Evolutionary conservation across 2,888 invertebrate genomes (phyloP), one percentile per base, ranked within the genome.

Genomic region (Drosophila dives): DNA sequence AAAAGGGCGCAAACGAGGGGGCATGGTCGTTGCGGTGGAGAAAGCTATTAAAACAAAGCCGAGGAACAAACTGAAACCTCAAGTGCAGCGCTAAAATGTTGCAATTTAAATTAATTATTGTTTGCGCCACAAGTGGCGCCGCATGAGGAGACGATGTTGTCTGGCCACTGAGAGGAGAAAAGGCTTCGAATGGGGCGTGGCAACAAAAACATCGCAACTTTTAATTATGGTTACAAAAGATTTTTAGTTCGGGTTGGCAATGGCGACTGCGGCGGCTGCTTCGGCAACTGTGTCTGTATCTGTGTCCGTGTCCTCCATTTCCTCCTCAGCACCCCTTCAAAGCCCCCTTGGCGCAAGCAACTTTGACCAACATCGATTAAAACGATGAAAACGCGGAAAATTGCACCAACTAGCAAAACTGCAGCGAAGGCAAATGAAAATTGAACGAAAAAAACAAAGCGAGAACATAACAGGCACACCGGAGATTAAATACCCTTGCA

Each of bases 81-180:
- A 53, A 51, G 48, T 53, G 56, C 33, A 38, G 40, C 77, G 83
- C 87, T 80, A 77, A 88, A 88, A 86, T 84, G 89, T 91, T 91
- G 91, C 91, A 91, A 91, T 91, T 91, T 89, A 91, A 91, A 91
- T 91, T 91, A 91, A 91, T 91, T 91, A 91, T 91, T 91, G 91
- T 91, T 91, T 91, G 90, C 85, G 86, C 91, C 90, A 91, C 91
- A 91, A 91, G 91, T 91, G 91, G 84, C 87, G 89, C 79, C 80
- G 77, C 72, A 73, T 32, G 32, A 32, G 42, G 20, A 36, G 45
- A 53, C 40, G 59, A 64, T 48, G 23, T n/a, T 42, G 15, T 45
- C 45, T 45, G 45, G 23, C 15, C 45, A 45, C 45, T 23, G 10
- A 48, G 68, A 61, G 73, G 71, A 59, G 61, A 66, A 23, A n/a